Percentiles rank a stretch among this genome's conserved stretches.
phyloP scores from a whole-genome alignment of 2,888 invertebrate genomes.

The Nemotelus pantherinus region DNA sequence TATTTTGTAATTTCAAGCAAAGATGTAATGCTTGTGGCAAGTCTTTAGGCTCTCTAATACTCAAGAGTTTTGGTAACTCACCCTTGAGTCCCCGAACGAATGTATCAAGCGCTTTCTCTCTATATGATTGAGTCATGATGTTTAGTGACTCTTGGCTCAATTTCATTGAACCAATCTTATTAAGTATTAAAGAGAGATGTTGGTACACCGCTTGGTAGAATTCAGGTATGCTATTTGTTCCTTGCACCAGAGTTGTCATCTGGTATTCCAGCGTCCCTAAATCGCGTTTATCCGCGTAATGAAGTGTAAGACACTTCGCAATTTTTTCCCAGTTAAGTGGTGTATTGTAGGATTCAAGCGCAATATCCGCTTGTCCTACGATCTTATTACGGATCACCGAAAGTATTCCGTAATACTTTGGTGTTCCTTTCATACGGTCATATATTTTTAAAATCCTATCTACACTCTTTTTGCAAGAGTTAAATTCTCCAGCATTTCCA shows the following conservation, averaged over 20 bases:
- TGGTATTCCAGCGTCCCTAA: conserved; percentile 41
- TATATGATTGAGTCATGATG: conserved; percentile 34
- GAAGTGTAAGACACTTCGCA: conserved; percentile 42
- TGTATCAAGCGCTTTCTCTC: conserved; percentile 45
- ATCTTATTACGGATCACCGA: conserved; percentile 48
- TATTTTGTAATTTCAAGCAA: conserved; percentile 28
- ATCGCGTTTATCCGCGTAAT: conserved; percentile 46
- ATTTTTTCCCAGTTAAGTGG: conserved; percentile 46
- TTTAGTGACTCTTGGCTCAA: conserved; percentile 26
- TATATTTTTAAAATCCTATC: conserved; percentile 20
- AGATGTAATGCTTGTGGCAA: conserved; percentile 40
- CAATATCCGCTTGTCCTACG: conserved; percentile 45
- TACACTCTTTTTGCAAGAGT: conserved; percentile 26
- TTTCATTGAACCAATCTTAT: conserved; percentile 35
- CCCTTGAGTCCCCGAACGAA: conserved; percentile 42
- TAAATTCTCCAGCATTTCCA: conserved; percentile 24
- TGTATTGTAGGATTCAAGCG: conserved; percentile 46
- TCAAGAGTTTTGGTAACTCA: conserved; percentile 33
- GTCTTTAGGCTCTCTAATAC: conserved; percentile 43
- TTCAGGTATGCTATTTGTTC: conserved; percentile 15
- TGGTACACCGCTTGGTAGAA: too few species aligned
- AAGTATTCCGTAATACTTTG: too few species aligned
- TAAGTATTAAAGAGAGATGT: conserved; percentile 6
- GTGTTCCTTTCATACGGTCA: too few species aligned
- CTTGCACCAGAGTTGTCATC: conserved; percentile 43